Conservation (phyloP, 2,113 vertebrate species). For the Mobula hypostoma region DNA sequence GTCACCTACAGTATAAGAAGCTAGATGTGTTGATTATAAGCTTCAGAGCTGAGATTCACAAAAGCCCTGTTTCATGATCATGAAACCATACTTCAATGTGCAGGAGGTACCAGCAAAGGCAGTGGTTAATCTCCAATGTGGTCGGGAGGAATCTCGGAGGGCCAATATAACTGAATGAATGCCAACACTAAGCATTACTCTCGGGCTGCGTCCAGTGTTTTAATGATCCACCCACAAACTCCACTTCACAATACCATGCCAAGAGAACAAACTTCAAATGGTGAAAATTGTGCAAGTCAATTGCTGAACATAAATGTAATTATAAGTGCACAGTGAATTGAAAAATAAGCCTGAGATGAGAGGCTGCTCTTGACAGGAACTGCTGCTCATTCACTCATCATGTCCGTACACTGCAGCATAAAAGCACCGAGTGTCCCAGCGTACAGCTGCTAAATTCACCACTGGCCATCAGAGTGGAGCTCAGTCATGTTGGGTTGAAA, state of each 20-base stretch:
- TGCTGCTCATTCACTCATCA: no score
- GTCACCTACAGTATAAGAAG: not conserved
- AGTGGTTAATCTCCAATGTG: not conserved
- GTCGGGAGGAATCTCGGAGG: not conserved
- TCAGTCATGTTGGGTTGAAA: no score
- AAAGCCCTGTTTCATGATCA: not conserved
- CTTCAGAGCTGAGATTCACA: not conserved
- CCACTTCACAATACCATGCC: not conserved
- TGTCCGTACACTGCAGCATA: no score
- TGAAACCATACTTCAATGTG: not conserved
- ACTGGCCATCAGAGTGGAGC: no score
- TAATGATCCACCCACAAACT: not conserved
- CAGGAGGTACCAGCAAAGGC: not conserved
- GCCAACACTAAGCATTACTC: not conserved
- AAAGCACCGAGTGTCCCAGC: no score
- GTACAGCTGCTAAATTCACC: no score
- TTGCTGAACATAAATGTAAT: not conserved
- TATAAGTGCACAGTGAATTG: not conserved
- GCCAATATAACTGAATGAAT: not conserved
- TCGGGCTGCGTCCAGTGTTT: not conserved
- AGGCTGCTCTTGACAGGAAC: not conserved
- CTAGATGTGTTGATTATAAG: not conserved
- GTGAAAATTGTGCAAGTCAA: not conserved
- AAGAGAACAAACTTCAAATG: constrained; percentile 1
- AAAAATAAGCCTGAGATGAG: not conserved